Conservation (phyloP, 2,888 invertebrate species). For the Hirtodrosophila trivittata region DNA sequence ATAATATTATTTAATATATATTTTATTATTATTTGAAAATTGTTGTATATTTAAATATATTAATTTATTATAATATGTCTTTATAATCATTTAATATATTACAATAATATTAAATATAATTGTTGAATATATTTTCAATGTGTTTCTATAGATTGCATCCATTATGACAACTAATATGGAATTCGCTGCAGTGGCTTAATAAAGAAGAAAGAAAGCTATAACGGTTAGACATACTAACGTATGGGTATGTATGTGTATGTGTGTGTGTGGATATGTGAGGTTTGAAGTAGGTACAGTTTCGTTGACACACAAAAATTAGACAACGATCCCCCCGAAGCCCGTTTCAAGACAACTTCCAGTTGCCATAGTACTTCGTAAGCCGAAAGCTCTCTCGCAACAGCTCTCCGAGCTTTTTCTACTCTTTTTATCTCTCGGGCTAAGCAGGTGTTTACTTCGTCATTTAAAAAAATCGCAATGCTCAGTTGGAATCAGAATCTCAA, state of each 20-base stretch:
- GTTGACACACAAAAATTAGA: conserved; percentile 18
- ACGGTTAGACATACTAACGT: conserved; percentile 8
- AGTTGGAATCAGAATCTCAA: conserved; percentile 71
- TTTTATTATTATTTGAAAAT: no score
- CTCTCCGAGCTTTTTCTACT: conserved; percentile 18
- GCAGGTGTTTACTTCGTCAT: conserved; percentile 45
- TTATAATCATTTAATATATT: no score
- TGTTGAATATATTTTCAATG: no score
- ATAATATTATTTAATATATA: neutral
- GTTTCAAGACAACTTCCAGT: conserved; percentile 25
- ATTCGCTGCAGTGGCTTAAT: neutral
- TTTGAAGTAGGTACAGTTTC: conserved; percentile 40
- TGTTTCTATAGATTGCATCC: no score
- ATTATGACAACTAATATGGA: no score
- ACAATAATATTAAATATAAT: no score
- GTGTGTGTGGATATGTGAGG: neutral
- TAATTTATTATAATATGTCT: no score
- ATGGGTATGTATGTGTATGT: neutral
- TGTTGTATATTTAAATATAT: no score
- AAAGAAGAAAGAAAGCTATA: conserved; percentile 9
- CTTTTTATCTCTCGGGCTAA: conserved; percentile 5
- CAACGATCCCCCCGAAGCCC: conserved; percentile 23
- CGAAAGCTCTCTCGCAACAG: conserved; percentile 16
- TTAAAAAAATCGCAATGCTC: conserved; percentile 25
- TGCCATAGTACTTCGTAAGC: conserved; percentile 14